phyloP scores from a whole-genome alignment of 2,797 vertebrate genomes.

The Liasis olivaceus region DNA sequence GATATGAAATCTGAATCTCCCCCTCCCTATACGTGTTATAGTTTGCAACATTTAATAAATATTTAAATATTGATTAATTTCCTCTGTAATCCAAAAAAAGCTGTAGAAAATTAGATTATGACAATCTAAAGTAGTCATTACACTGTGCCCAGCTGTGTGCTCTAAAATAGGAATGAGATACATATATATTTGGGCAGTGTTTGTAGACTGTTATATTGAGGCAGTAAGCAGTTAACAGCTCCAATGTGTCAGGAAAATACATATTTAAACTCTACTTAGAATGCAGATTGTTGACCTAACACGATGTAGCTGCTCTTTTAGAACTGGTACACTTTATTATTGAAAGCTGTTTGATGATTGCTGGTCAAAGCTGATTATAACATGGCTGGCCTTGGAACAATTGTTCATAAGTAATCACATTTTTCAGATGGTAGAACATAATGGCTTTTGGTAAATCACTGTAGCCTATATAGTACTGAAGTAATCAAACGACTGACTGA shows the following conservation, averaged over 20 bases:
- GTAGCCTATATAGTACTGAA: slow-evolving; percentile 24
- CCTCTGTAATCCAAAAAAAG: slow-evolving; percentile 11
- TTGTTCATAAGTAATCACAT: slow-evolving; percentile 53
- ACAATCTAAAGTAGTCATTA: neutral
- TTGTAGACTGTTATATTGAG: slow-evolving; percentile 61
- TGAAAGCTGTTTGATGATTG: slow-evolving; percentile 53
- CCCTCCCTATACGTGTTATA: neutral
- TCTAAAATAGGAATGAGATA: slow-evolving; percentile 63
- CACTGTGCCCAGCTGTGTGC: slow-evolving; percentile 42
- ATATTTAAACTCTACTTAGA: slow-evolving; percentile 58
- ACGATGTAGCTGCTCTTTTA: slow-evolving; percentile 34
- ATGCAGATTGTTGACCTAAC: slow-evolving; percentile 63
- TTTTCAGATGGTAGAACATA: slow-evolving; percentile 53
- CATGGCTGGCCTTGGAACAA: slow-evolving; percentile 53
- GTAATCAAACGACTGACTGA: slow-evolving; percentile 2
- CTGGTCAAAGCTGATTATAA: slow-evolving; percentile 44
- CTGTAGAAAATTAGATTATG: neutral
- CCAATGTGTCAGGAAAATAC: slow-evolving; percentile 52
- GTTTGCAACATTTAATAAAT: slow-evolving; percentile 8
- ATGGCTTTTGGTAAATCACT: slow-evolving; percentile 46
- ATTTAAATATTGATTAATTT: neutral
- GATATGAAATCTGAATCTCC: neutral
- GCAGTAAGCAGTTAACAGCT: slow-evolving; percentile 57
- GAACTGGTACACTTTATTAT: slow-evolving; percentile 42
- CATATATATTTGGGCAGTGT: slow-evolving; percentile 59